Percentiles rank a stretch among this genome's conserved stretches.
These are phyloP conservation scores for Harpalus rubripes DNA, from an alignment of 2,888 invertebrate genomes.

Conservation along the genomic window DNA sequence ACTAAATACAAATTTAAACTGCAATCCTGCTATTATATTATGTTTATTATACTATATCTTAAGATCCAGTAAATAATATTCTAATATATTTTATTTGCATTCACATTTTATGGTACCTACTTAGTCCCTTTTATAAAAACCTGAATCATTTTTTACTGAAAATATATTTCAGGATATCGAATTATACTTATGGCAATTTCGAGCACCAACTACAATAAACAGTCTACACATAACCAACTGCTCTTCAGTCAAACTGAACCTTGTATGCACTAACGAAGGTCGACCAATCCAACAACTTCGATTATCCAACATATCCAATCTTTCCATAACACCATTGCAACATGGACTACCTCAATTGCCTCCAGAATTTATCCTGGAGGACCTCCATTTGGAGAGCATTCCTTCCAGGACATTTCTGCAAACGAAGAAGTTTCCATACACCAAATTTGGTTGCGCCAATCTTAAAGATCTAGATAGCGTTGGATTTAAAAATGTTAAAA, in stretches of 20 bases:
- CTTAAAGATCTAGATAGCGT: slow-evolving; percentile 77
- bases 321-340: slow-evolving; percentile 77
- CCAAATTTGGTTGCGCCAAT: slow-evolving; percentile 71
- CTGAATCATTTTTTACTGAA: too few relatives aligned
- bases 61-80: too few relatives aligned
- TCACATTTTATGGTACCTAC: too few relatives aligned
- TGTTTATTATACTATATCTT: too few relatives aligned
- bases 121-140: too few relatives aligned
- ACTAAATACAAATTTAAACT: too few relatives aligned
- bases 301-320: slow-evolving; percentile 76
- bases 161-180: slow-evolving; percentile 76
- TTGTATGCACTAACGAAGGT: slow-evolving; percentile 78
- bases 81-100: too few relatives aligned
- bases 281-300: slow-evolving; percentile 71
- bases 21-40: too few relatives aligned
- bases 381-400: slow-evolving; percentile 77
- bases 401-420: slow-evolving; percentile 78
- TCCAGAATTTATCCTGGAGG: slow-evolving; percentile 77
- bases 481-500: slow-evolving; percentile 77
- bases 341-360: slow-evolving; percentile 70
- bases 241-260: slow-evolving; percentile 77
- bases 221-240: slow-evolving; percentile 79
- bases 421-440: slow-evolving; percentile 68
- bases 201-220: slow-evolving; percentile 77
- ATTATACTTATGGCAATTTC: slow-evolving; percentile 79